Percentiles rank a stretch among this genome's conserved stretches.
Evolutionary conservation across 2,797 vertebrate species (phyloP).

Genomic region (Xyrichtys novacula): DNA sequence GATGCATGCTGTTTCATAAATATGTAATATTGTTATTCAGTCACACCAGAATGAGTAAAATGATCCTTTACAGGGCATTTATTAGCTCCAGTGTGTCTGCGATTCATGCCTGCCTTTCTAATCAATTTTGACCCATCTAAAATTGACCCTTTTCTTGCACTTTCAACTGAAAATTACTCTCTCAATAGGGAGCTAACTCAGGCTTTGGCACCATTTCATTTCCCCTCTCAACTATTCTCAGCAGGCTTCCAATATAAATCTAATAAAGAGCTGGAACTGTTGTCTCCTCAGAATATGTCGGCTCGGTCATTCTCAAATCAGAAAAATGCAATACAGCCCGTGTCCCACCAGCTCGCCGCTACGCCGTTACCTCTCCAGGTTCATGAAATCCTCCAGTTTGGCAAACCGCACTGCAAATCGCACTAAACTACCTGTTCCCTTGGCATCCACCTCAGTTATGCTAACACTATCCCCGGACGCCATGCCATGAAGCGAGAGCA

Average conservation of each 20-base stretch:
- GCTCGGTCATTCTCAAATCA: slow-evolving; percentile 42
- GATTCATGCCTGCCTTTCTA: slow-evolving; percentile 46
- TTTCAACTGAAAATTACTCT: slow-evolving; percentile 69
- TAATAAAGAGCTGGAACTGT: slow-evolving; percentile 61
- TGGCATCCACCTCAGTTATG: slow-evolving; percentile 8
- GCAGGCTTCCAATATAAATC: slow-evolving; percentile 66
- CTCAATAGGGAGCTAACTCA: slow-evolving; percentile 58
- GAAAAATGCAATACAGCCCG: slow-evolving; percentile 37
- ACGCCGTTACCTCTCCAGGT: slow-evolving; percentile 42
- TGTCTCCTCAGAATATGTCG: slow-evolving; percentile 42
- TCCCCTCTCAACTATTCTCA: slow-evolving; percentile 65
- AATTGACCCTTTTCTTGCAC: slow-evolving; percentile 68
- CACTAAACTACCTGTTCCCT: slow-evolving; percentile 29
- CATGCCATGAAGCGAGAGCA: slow-evolving; percentile 11
- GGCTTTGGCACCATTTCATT: slow-evolving; percentile 56
- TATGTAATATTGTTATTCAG: slow-evolving; percentile 32
- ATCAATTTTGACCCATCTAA: slow-evolving; percentile 66
- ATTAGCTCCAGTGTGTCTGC: slow-evolving; percentile 34
- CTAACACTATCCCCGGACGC: slow-evolving; percentile 20
- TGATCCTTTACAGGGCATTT: slow-evolving; percentile 34
- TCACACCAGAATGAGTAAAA: slow-evolving; percentile 35
- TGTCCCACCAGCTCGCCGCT: slow-evolving; percentile 31
- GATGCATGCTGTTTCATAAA: slow-evolving; percentile 43
- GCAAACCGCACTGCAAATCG: slow-evolving; percentile 35
- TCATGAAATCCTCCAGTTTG: slow-evolving; percentile 46